Evolutionary conservation across 2,797 vertebrate species (phyloP), one percentile per base, ranked within the genome.

Genomic region (Heterohyrax brucei): DNA sequence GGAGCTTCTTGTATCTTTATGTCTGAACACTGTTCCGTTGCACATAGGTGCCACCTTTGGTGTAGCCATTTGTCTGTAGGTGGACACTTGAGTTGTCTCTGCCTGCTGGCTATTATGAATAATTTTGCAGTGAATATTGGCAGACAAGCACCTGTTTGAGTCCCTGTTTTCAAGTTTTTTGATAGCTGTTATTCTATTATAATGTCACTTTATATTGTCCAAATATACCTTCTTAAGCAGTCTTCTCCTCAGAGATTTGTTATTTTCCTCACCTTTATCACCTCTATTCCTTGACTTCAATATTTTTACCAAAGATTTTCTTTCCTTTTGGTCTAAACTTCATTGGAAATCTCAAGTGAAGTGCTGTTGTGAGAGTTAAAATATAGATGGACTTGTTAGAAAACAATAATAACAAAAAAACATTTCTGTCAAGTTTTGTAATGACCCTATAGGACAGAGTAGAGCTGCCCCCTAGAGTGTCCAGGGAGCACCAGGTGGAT

Each of bases 241-340:
- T 59, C 79, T 7, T 73, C 33, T 56, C 62, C 33, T 66, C 10
- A 70, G 62, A 81, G 26, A 72, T 73, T 7, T 83, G 8, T 24
- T 44, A 7, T 28, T 12, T 75, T 79, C 77, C 0, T 82, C 13
- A 24, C 1, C 16, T 33, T 9, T 70, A 76, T 44, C 19, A 62
- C 10, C 18, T 50, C 4, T 14, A 44, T 72, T 64, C 10, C 24
- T 82, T 79, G 16, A 72, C 13, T 30, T 82, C 59, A 24, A 44
- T 44, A 10, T 7, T 84, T 62, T 80, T 30, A 75, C 14, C n/a
- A 75, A 56, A 92, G 39, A 33, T 2, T 61, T 83, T 4, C 26
- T 95, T 91, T 87, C 48, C 33, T 84, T 62, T 84, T 64, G 61
- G 16, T 82, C 66, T 86, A 77, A 87, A 89, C 5, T 72, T 53